These are phyloP conservation scores for Drosophila pseudoobscura DNA, from an alignment of 1,140 invertebrate genomes.

Conservation along the genomic window DNA sequence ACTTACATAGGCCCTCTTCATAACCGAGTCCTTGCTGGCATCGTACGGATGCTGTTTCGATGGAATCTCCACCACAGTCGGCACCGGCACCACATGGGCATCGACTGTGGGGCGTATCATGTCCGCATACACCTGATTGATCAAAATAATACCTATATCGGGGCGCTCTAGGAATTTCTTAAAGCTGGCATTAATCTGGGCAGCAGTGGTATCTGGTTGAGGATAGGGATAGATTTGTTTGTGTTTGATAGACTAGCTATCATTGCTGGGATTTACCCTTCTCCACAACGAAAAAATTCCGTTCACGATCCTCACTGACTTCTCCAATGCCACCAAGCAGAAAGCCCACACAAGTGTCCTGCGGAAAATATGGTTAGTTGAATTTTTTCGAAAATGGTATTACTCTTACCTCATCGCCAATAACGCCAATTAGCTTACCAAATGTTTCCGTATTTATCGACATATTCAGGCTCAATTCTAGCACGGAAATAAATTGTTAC, in stretches of 20 bases:
- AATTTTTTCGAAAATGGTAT: neutral
- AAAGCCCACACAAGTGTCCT: conserved; percentile 99
- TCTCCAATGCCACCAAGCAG: conserved; percentile 98
- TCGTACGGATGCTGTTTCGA: conserved; percentile 99
- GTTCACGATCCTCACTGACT: conserved; percentile 98
- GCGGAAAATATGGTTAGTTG: neutral
- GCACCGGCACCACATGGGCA: conserved; percentile 94
- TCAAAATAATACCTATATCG: conserved; percentile 99
- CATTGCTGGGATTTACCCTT: conserved; percentile 89
- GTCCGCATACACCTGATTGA: conserved; percentile 99
- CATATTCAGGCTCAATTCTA: conserved; percentile 18
- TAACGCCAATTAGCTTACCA: conserved; percentile 51
- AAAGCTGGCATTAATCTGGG: conserved; percentile 98
- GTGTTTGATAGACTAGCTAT: neutral
- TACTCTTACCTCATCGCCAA: conserved; percentile 56
- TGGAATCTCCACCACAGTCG: conserved; percentile 99
- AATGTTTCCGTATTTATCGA: conserved; percentile 19
- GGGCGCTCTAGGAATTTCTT: conserved; percentile 96
- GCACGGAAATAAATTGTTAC: neutral
- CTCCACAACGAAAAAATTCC: conserved; percentile 99
- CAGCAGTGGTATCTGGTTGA: conserved; percentile 92
- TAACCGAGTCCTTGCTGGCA: conserved; percentile 97
- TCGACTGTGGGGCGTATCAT: conserved; percentile 98
- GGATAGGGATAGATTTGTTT: neutral
- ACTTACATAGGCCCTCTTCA: conserved; percentile 94